phyloP scores from a whole-genome alignment of 2,113 vertebrate genomes.

The Gymnocephalus cernua region DNA sequence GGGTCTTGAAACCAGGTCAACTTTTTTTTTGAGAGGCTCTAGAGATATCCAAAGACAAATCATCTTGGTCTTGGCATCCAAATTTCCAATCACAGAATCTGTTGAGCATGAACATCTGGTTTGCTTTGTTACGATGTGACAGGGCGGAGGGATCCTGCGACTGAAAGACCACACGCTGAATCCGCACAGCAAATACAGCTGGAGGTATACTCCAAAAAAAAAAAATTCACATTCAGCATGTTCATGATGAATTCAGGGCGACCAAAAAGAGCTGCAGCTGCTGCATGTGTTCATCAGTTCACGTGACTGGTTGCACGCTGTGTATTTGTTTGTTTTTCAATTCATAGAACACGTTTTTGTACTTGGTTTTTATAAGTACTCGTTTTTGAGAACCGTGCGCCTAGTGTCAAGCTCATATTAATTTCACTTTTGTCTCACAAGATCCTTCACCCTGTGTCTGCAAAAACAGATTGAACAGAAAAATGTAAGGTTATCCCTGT shows the following conservation, averaged over 20 bases:
- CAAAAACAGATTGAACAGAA: background rate
- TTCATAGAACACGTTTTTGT: background rate
- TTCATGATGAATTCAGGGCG: constrained; percentile 1
- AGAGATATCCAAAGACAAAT: background rate
- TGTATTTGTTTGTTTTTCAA: background rate
- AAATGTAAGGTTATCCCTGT: background rate
- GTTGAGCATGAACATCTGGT: constrained; percentile 22
- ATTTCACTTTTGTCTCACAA: background rate
- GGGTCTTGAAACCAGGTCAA: background rate
- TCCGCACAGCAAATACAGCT: background rate
- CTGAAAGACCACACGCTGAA: background rate
- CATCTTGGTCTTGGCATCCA: background rate
- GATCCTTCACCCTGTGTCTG: background rate
- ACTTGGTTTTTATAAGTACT: too few relatives aligned
- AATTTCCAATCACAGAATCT: background rate
- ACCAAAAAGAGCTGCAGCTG: background rate
- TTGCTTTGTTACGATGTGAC: background rate
- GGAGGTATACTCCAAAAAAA: background rate
- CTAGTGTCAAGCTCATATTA: background rate
- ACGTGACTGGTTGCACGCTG: background rate
- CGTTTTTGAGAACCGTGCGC: background rate
- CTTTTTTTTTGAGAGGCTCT: background rate
- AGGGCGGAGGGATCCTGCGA: constrained; percentile 5
- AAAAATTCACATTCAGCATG: background rate
- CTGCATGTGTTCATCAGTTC: background rate